A percentile compares a stretch with the other conserved stretches of the same genome.
Evolutionary conservation across 2,888 invertebrate genomes (phyloP).

Genomic region (Meloe dianella): DNA sequence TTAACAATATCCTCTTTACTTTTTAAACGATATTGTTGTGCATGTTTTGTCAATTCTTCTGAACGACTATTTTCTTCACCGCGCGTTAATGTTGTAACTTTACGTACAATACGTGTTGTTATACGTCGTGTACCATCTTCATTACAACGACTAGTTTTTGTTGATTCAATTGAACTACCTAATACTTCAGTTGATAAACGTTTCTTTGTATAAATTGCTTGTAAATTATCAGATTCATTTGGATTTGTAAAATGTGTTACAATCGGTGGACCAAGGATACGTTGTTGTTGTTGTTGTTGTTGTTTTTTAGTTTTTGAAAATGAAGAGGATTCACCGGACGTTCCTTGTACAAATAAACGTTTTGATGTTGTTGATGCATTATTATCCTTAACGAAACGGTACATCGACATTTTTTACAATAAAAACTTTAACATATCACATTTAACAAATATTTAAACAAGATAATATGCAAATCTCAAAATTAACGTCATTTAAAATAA

Average conservation of each 20-base stretch:
- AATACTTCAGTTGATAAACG: slow-evolving; percentile 83
- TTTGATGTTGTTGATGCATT: slow-evolving; percentile 60
- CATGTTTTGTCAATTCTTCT: slow-evolving; percentile 72
- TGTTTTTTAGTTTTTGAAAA: not conserved
- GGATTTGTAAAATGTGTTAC: slow-evolving; percentile 52
- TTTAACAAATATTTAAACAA: slow-evolving; percentile 8
- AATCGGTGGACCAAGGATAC: slow-evolving; percentile 51
- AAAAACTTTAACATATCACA: not conserved
- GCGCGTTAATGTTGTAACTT: slow-evolving; percentile 85
- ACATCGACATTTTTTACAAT: slow-evolving; percentile 63
- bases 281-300: slow-evolving; percentile 20
- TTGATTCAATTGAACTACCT: slow-evolving; percentile 83
- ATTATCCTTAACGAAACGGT: slow-evolving; percentile 78
- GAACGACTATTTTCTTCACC: slow-evolving; percentile 81
- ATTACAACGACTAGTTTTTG: slow-evolving; percentile 80
- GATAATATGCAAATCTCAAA: not conserved
- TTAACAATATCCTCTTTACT: slow-evolving; percentile 64
- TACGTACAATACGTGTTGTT: slow-evolving; percentile 84
- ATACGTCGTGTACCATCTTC: slow-evolving; percentile 81
- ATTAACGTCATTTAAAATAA: not conserved
- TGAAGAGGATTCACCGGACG: slow-evolving; percentile 52
- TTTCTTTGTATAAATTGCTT: slow-evolving; percentile 82
- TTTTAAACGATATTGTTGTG: slow-evolving; percentile 60
- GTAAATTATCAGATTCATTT: slow-evolving; percentile 64
- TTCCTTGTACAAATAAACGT: slow-evolving; percentile 79